phyloP scores from a whole-genome alignment of 2,113 vertebrate species.

The Sterrhoptilus dennistouni region DNA sequence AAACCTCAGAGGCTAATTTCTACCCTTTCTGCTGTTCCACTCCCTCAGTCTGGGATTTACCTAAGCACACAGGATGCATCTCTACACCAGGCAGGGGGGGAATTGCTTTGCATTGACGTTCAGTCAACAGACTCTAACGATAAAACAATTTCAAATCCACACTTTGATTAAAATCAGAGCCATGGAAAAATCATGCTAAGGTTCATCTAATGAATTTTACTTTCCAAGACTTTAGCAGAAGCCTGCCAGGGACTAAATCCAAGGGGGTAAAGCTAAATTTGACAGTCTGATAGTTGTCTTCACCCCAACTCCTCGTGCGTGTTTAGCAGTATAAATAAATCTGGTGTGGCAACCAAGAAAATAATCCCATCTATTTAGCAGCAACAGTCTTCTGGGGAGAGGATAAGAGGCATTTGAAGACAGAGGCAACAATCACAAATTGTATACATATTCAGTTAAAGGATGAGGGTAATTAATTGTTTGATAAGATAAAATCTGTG shows the following conservation, averaged over 20 bases:
- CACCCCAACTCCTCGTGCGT: constrained; percentile 4
- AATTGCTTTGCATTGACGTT: not conserved
- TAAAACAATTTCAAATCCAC: constrained; percentile 52
- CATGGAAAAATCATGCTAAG: constrained; percentile 37
- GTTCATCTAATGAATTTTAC: constrained; percentile 30
- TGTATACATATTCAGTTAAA: constrained; percentile 25
- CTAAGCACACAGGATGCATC: not conserved
- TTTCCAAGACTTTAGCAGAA: not conserved
- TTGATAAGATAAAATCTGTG: constrained; percentile 35
- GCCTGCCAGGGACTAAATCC: not conserved
- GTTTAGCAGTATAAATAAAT: constrained; percentile 24
- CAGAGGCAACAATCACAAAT: constrained; percentile 21
- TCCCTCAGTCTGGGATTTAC: constrained; percentile 25
- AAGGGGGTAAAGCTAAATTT: not conserved
- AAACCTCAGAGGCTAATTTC: constrained; percentile 47
- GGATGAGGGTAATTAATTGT: constrained; percentile 55
- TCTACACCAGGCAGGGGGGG: not conserved
- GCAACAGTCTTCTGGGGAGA: constrained; percentile 25
- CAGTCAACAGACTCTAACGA: constrained; percentile 52
- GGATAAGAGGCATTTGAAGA: constrained; percentile 34
- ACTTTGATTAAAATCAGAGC: constrained; percentile 68
- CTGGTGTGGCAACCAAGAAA: constrained; percentile 15
- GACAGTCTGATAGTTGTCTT: not conserved
- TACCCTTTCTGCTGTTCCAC: constrained; percentile 10
- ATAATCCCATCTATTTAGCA: constrained; percentile 53